These are phyloP conservation scores for Drosophila pseudoobscura DNA, from an alignment of 1,140 invertebrate genomes.

Conservation along the genomic window DNA sequence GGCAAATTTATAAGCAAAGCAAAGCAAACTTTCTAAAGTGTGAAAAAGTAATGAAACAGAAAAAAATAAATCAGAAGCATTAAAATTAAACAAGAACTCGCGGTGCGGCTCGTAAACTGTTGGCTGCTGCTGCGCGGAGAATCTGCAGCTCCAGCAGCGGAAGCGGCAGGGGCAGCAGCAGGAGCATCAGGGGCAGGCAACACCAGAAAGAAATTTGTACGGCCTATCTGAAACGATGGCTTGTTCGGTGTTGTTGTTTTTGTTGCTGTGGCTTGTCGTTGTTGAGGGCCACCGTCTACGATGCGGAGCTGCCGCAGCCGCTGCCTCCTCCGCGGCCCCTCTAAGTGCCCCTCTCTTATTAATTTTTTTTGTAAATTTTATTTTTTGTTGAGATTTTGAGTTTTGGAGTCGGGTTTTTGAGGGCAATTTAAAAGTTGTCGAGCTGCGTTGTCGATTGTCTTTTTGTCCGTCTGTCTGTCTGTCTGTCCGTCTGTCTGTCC, in stretches of 20 bases:
- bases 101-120: constrained; percentile 22
- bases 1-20: constrained; percentile 8
- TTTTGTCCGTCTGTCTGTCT: constrained; percentile 45
- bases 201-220: constrained; percentile 65
- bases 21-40: constrained; percentile 66
- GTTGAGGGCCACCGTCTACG: constrained; percentile 51
- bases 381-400: constrained; percentile 12
- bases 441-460: constrained; percentile 57
- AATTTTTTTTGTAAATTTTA: constrained; percentile 24
- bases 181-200: constrained; percentile 15
- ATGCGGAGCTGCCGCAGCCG: constrained; percentile 37
- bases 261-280: constrained; percentile 17
- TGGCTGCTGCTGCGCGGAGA: constrained; percentile 45
- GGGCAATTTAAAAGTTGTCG: constrained; percentile 75
- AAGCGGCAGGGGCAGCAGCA: constrained; percentile 33
- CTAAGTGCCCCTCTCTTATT: constrained; percentile 17
- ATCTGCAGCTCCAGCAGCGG: constrained; percentile 49
- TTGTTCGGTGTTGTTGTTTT: constrained; percentile 15
- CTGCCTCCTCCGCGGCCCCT: not conserved
- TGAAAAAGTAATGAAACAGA: constrained; percentile 38
- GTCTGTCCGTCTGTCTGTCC: constrained; percentile 44
- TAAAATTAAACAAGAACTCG: constrained; percentile 62
- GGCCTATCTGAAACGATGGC: constrained; percentile 56
- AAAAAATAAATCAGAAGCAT: constrained; percentile 36
- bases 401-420: constrained; percentile 57